Evolutionary conservation across 2,113 vertebrate genomes (phyloP).

Genomic region (Misgurnus mizolepis): DNA sequence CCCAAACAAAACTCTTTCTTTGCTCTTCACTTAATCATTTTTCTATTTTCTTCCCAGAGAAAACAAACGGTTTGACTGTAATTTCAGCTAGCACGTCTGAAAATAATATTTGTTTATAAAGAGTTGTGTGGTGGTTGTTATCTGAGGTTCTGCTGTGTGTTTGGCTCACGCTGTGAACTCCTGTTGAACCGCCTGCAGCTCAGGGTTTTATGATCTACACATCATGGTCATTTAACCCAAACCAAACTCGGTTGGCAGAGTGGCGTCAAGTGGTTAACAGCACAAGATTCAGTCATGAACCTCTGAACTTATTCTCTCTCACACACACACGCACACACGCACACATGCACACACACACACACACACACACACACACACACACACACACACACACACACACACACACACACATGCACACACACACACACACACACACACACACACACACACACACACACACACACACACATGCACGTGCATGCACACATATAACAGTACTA

Average conservation of each 20-base stretch:
- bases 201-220: constrained; percentile 66
- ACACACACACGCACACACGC: no score
- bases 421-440: no score
- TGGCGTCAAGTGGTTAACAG: constrained; percentile 67
- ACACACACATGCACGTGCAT: no score
- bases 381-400: no score
- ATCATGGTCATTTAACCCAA: constrained; percentile 71
- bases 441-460: no score
- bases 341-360: no score
- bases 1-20: neutral
- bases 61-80: constrained; percentile 10
- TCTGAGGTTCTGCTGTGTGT: neutral
- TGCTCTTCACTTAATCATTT: neutral
- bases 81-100: constrained; percentile 18
- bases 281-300: constrained; percentile 57
- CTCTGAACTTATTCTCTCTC: constrained; percentile 60
- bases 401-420: no score
- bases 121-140: neutral
- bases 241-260: constrained; percentile 69
- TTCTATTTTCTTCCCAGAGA: neutral
- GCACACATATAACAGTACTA: no score
- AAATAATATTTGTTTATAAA: constrained; percentile 27
- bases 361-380: no score
- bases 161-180: neutral
- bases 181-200: constrained; percentile 22